Evolutionary conservation across 1,140 invertebrate species (phyloP).

Genomic region (Ditylenchus dipsaci): DNA sequence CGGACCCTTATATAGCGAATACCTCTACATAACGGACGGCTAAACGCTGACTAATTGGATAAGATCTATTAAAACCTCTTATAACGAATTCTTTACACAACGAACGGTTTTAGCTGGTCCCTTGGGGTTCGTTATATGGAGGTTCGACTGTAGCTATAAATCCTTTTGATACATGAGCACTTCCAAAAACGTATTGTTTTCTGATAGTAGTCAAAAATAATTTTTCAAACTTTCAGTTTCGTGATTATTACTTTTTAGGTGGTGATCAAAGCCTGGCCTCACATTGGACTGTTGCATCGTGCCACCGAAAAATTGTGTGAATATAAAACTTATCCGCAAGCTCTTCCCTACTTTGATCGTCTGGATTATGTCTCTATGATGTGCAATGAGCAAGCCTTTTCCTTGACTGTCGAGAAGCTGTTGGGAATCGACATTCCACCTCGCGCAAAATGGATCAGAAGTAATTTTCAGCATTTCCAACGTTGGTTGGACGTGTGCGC

Average conservation of each 20-base stretch:
- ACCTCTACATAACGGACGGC: too few relatives aligned
- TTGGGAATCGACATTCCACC: conserved; percentile 88
- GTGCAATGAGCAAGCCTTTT: conserved; percentile 96
- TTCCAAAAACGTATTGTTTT: background rate
- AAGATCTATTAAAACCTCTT: too few relatives aligned
- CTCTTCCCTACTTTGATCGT: conserved; percentile 92
- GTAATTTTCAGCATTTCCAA: too few relatives aligned
- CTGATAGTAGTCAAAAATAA: background rate
- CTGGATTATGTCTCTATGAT: conserved; percentile 99
- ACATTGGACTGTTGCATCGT: conserved; percentile 89
- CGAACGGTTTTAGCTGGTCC: too few relatives aligned
- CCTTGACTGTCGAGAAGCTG: conserved; percentile 88
- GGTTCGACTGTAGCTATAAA: too few relatives aligned
- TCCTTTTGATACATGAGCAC: too few relatives aligned
- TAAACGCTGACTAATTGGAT: too few relatives aligned
- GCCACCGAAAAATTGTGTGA: conserved; percentile 97
- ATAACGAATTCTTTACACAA: too few relatives aligned
- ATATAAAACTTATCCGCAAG: conserved; percentile 95
- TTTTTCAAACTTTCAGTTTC: too few relatives aligned
- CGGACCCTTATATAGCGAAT: too few relatives aligned
- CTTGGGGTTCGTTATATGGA: too few relatives aligned
- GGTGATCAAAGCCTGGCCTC: conserved; percentile 83
- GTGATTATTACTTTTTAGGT: conserved; percentile 63
- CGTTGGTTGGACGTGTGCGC: too few relatives aligned
- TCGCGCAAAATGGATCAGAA: conserved; percentile 89